A percentile compares a stretch with the other conserved stretches of the same genome.
These are phyloP conservation scores for Anolis apletophallus DNA, from an alignment of 2,797 vertebrate species.

Conservation along the genomic window DNA sequence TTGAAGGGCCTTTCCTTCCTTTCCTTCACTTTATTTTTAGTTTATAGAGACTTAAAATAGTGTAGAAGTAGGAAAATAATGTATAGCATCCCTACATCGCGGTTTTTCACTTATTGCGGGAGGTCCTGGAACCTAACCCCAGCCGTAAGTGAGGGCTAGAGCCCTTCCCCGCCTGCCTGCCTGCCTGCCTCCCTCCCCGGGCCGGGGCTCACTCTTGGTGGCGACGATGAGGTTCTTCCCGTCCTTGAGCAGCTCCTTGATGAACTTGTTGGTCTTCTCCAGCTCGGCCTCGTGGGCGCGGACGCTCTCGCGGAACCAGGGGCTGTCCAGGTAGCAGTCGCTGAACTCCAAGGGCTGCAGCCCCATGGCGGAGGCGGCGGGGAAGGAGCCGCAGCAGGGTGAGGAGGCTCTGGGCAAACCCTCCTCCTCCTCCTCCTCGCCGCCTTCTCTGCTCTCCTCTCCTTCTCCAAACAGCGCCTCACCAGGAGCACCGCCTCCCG, in stretches of 20 bases:
- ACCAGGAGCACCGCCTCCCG: not conserved
- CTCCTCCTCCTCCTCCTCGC: no score
- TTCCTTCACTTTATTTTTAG: no score
- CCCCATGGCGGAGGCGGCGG: conserved; percentile 83
- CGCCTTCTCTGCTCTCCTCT: not conserved
- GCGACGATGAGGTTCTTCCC: conserved; percentile 96
- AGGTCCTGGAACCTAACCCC: no score
- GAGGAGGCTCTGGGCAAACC: not conserved
- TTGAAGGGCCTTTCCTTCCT: no score
- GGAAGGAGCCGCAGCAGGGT: no score
- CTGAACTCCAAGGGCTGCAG: conserved; percentile 97
- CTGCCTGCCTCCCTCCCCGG: not conserved
- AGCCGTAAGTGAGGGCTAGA: no score
- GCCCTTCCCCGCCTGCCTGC: not conserved
- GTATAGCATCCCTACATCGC: no score
- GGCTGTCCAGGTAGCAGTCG: conserved; percentile 97
- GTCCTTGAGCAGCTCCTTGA: conserved; percentile 97
- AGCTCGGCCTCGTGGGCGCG: conserved; percentile 95
- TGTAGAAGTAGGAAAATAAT: no score
- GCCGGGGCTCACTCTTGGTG: conserved; percentile 89
- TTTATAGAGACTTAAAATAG: no score
- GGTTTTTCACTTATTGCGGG: no score
- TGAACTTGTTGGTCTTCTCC: conserved; percentile 96
- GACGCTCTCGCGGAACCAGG: conserved; percentile 91
- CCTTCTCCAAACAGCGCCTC: not conserved